These are phyloP conservation scores for Gibbula magus DNA, from an alignment of 2,888 invertebrate species.

Conservation along the genomic window DNA sequence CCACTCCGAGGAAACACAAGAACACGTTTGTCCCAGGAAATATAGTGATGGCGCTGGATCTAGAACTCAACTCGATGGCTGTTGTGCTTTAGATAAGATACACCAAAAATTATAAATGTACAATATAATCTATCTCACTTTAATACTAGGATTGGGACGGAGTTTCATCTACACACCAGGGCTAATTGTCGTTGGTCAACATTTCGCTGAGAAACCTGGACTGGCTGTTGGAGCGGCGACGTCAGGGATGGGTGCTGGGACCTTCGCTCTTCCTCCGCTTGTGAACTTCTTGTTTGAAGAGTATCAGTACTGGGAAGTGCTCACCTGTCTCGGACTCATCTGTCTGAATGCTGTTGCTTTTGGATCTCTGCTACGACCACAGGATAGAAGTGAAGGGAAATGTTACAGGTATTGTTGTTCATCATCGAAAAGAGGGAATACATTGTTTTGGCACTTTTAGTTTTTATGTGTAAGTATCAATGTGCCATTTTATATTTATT, in stretches of 20 bases:
- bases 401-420: no score
- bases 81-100: not conserved
- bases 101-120: not conserved
- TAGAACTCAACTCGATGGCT: no score
- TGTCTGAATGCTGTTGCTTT: no score
- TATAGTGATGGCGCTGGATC: no score
- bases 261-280: conserved; percentile 55
- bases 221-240: conserved; percentile 58
- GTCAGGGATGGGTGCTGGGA: conserved; percentile 62
- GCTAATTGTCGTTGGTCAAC: conserved; percentile 55
- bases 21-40: not conserved
- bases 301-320: conserved; percentile 56
- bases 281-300: conserved; percentile 51
- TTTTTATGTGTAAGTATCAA: no score
- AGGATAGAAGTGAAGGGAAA: no score
- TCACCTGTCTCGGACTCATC: conserved; percentile 23
- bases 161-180: conserved; percentile 60
- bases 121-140: not conserved
- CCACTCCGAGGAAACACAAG: not conserved
- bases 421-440: no score
- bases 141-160: conserved; percentile 54
- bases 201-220: conserved; percentile 61
- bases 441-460: no score
- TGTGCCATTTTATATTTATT: no score
- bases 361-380: no score